Evolutionary conservation across 2,888 invertebrate genomes (phyloP).

Genomic region (Acleris literana): DNA sequence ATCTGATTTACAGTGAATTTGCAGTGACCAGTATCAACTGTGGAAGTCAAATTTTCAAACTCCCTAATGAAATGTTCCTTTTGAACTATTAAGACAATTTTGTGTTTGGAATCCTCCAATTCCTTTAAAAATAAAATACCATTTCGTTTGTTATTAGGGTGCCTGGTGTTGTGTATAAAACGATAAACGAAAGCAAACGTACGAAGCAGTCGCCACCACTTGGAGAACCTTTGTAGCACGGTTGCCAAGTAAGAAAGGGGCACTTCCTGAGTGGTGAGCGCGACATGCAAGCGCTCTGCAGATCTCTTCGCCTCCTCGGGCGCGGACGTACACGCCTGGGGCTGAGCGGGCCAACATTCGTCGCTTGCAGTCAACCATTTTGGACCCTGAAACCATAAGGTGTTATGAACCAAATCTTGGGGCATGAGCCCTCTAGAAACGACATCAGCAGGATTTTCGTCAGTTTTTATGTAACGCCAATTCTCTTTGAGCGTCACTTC

Average conservation of each 20-base stretch:
- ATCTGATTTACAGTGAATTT: no score
- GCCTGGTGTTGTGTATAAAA: no score
- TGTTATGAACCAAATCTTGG: not conserved
- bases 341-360: not conserved
- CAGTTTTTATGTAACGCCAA: not conserved
- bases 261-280: no score
- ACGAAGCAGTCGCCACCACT: no score
- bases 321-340: not conserved
- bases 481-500: not conserved
- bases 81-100: not conserved
- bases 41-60: not conserved
- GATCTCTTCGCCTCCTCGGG: not conserved
- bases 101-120: not conserved
- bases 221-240: no score
- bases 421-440: not conserved
- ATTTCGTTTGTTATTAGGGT: not conserved
- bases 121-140: not conserved
- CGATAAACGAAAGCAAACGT: no score
- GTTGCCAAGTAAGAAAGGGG: no score
- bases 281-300: no score
- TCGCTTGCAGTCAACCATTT: not conserved
- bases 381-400: conserved; percentile 1
- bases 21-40: no score
- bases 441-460: not conserved
- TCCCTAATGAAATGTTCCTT: not conserved